Conservation (phyloP, 2,113 vertebrate species). For the Oreochromis spilurus region DNA sequence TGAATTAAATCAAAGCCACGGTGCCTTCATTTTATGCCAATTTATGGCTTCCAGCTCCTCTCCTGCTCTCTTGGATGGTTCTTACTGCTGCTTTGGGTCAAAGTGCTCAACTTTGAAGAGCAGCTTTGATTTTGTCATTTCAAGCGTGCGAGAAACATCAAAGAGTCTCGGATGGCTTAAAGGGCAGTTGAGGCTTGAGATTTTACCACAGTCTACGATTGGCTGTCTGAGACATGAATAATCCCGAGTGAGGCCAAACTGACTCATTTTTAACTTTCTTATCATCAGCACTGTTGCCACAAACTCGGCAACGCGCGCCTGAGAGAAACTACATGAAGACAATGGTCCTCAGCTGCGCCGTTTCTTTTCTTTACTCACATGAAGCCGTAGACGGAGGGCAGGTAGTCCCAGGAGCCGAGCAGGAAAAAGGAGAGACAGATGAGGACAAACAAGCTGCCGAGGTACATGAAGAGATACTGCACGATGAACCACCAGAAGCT, state of each 20-base stretch:
- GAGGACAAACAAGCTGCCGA: slow-evolving; percentile 86
- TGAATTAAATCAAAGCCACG: no score
- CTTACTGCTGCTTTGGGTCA: rapidly evolving
- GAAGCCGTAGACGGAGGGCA: slow-evolving; percentile 94
- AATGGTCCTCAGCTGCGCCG: rapidly evolving
- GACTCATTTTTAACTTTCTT: neutral
- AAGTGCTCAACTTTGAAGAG: neutral
- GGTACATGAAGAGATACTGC: slow-evolving; percentile 86
- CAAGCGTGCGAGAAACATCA: neutral
- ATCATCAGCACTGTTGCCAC: neutral
- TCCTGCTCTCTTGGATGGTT: neutral
- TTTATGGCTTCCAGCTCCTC: rapidly evolving
- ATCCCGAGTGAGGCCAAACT: neutral
- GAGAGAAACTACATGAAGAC: neutral
- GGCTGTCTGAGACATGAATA: neutral
- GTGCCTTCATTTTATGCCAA: neutral
- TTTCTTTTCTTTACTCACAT: slow-evolving; percentile 77
- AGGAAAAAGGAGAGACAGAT: slow-evolving; percentile 94
- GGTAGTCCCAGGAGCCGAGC: slow-evolving; percentile 94
- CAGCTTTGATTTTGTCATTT: neutral
- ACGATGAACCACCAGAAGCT: slow-evolving; percentile 86
- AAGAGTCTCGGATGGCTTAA: neutral
- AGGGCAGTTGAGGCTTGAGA: neutral
- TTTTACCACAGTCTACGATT: rapidly evolving
- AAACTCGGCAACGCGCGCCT: rapidly evolving